Evolutionary conservation across 2,888 invertebrate species (phyloP), one percentile per base, ranked within the genome.

Genomic region (Drosophila hamatofila): DNA sequence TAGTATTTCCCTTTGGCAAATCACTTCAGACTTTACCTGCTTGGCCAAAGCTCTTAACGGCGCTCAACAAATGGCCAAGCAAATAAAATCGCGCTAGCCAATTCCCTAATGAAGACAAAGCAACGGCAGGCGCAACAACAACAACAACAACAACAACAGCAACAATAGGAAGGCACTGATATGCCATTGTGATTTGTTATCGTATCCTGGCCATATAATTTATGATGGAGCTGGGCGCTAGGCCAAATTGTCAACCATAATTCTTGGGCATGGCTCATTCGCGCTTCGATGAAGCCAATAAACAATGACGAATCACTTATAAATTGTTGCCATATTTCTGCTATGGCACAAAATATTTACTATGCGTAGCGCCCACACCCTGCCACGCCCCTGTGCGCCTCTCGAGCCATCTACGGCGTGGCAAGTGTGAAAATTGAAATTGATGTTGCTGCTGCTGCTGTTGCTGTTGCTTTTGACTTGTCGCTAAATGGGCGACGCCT

Each of bases 301-400:
- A 91, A 90, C 89, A 90, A 84, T 90, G 91, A 90, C 82, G 89
- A 88, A 90, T 91, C 84, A 83, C 91, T 90, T 86, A 86, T 90
- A 91, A 91, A 91, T 90, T 90, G 90, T 83, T 81, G 88, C 80
- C 77, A 91, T 90, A 79, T 81, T 90, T 90, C 76, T 78, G 46
- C 16, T 59, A 59, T 67, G 66, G 63, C 63, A 71, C 64, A 51
- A 67, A 64, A 79, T 65, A 69, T 77, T 66, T 65, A 58, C 79
- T 73, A 51, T 46, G 64, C n/a, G 9, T 30, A n/a, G 23, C 23
- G 11, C 30, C 30, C 39, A 1, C 21, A 12, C 21, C 6, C 11
- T 1, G 21, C 18, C 44, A 25, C 18, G 25, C 39, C 18, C 18
- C 25, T 21, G 6, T 0, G 18, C 6, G 8, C 21, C 49, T 6